Base-by-base conservation (phyloP, 2,797 vertebrate species). In the Typhlichthys eigenmanni region DNA sequence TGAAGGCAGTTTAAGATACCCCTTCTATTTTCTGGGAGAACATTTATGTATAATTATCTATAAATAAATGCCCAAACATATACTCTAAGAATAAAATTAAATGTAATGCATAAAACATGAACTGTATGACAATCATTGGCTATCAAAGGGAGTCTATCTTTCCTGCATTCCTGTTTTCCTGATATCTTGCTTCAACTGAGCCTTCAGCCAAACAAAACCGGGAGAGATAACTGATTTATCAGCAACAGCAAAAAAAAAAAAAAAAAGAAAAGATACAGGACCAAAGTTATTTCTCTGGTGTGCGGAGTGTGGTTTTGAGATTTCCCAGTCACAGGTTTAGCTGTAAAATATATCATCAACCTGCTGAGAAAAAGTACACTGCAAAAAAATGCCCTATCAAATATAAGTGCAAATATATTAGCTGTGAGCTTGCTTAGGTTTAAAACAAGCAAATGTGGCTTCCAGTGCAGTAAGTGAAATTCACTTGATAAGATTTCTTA, bases 171-270 rank as follows among this genome's bases (percentile, higher is more conserved):
- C 87, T 68, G 54, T 58, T 67, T 76, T 80, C 81, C 72, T 64
- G 80, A 78, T 84, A 80, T 88, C 85, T 85, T 38, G 13, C 67
- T 71, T 81, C 57, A 46, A 64, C 72, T 76, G 75, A 82, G 53
- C 66, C 75, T 74, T 58, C 1, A 3, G 82, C 87, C 83, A 87
- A 83, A 69, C 70, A 73, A 53, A 65, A 68, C 66, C 65, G 45
- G 34, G 58, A 56, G 58, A 76, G 85, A 87, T 87, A 89, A 82
- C 78, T 63, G 65, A 1, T 64, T 70, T 85, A 82, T 84, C 86
- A 78, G 69, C 79, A 60, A 65, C 34, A 60, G 72, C 77, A 82
- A 80, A 75, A 87, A 77, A 29, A 11, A 13, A 54, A 87, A 77
- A 29, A 11, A 13, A 54, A 10, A 19, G 10, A 11, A 19, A 54